Evolutionary conservation across 1,140 invertebrate species (phyloP).

Genomic region (Meloidogyne chitwoodi): DNA sequence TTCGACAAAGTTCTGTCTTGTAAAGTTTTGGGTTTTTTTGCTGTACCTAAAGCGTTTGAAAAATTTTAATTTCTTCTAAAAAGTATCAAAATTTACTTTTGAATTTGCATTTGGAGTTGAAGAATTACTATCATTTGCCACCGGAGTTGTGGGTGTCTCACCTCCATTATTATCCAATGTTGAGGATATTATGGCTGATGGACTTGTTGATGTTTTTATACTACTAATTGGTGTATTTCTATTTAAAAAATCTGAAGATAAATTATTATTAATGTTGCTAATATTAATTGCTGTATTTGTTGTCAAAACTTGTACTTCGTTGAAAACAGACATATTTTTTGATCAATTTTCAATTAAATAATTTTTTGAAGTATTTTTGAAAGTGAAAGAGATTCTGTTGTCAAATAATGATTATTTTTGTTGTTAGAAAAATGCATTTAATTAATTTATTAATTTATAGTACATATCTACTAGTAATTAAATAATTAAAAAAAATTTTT

Average conservation of each 20-base stretch:
- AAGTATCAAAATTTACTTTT: not conserved
- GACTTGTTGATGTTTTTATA: not conserved
- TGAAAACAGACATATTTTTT: not conserved
- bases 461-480: not conserved
- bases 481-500: too few species aligned
- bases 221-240: not conserved
- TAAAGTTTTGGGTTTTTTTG: slow-evolving; percentile 58
- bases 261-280: not conserved
- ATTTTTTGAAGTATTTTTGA: not conserved
- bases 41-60: slow-evolving; percentile 2
- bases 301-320: not conserved
- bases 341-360: not conserved
- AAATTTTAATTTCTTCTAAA: too few species aligned
- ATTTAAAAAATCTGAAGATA: not conserved
- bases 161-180: not conserved
- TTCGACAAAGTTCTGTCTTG: slow-evolving; percentile 56
- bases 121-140: not conserved
- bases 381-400: not conserved
- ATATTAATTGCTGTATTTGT: not conserved
- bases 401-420: not conserved
- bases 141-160: not conserved
- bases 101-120: not conserved
- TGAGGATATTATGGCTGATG: not conserved
- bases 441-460: not conserved
- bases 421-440: not conserved